Conservation (phyloP, 2,797 vertebrate species). For the Pampus argenteus region DNA sequence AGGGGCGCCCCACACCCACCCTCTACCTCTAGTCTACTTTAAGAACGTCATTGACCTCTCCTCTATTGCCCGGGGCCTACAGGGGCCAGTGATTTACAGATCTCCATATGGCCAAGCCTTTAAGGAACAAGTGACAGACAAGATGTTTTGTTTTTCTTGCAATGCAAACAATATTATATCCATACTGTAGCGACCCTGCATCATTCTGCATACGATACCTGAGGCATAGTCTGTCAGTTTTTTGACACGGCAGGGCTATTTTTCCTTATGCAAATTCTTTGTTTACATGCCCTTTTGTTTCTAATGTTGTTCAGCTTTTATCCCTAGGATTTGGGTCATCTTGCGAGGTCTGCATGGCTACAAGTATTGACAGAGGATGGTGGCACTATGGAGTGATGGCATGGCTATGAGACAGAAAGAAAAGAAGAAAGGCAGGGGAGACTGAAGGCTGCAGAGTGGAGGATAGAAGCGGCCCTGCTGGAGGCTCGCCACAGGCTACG, state of each 20-base stretch:
- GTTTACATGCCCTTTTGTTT: constrained; percentile 66
- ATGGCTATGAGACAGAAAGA: constrained; percentile 58
- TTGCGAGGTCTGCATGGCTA: constrained; percentile 17
- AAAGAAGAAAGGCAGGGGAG: constrained; percentile 64
- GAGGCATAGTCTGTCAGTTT: constrained; percentile 67
- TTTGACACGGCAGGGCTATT: constrained; percentile 45
- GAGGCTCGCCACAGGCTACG: constrained; percentile 86
- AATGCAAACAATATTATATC: constrained; percentile 34
- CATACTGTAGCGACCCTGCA: constrained; percentile 49
- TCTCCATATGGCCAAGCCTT: constrained; percentile 63
- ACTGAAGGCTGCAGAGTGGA: constrained; percentile 72
- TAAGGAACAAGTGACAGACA: constrained; percentile 59
- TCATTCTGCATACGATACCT: constrained; percentile 68
- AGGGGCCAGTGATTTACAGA: constrained; percentile 63
- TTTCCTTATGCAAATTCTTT: constrained; percentile 65
- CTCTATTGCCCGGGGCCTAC: constrained; percentile 35
- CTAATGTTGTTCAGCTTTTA: constrained; percentile 22
- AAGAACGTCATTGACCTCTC: constrained; percentile 32
- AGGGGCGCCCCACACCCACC: constrained; percentile 22
- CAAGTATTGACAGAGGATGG: constrained; percentile 41
- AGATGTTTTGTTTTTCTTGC: constrained; percentile 54
- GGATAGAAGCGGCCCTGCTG: constrained; percentile 78
- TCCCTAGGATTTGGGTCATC: constrained; percentile 55
- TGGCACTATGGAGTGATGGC: constrained; percentile 53
- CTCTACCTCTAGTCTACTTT: constrained; percentile 36